Evolutionary conservation across 2,888 invertebrate genomes (phyloP), one percentile per base, ranked within the genome.

Genomic region (Smittia sp.): DNA sequence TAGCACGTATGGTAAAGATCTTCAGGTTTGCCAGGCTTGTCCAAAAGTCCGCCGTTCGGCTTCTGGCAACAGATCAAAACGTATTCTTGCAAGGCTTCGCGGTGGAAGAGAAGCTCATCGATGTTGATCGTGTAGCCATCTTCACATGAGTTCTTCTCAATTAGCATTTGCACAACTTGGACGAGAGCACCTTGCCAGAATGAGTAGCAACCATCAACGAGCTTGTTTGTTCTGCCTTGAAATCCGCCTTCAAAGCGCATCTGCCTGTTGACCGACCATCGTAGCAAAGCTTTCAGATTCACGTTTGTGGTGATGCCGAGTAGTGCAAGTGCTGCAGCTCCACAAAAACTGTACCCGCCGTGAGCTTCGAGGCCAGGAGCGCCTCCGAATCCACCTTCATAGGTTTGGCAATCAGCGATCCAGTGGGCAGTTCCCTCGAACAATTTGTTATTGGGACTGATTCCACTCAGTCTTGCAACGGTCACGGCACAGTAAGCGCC

Each of bases 321-420:
- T 75, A 99, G 83, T 1, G 92, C 88, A 62, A 99, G 85, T 0
- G 94, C 88, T 72, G 98, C 96, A 75, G 98, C 86, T 0, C 94
- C 98, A 86, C 99, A 99, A 83, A 95, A 99, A 0, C 98, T 91
- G 82, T 99, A 99, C n/a, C 99, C 99, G 1, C 99, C 99, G 84
- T 99, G 99, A 4, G 99, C 98, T 83, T 99, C 99, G 87, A 95
- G 89, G 7, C 94, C 95, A 0, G 95, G 95, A 76, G 87, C 90
- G 0, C 97, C 98, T 46, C 92, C 93, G 85, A 99, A 99, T 0
- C 99, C 99, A 58, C 99, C 99, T 84, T 99, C 99, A 84, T 98
- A 99, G 0, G 97, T 96, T 83, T 99, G 98, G 84, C 98, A 98
- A 76, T 92, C 89, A 0, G 91, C 87, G 78, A 99, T 89, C 98